A percentile compares a stretch with the other conserved stretches of the same genome.
Evolutionary conservation across 2,888 invertebrate genomes (phyloP).

Genomic region (Aleiodes leptofemur): DNA sequence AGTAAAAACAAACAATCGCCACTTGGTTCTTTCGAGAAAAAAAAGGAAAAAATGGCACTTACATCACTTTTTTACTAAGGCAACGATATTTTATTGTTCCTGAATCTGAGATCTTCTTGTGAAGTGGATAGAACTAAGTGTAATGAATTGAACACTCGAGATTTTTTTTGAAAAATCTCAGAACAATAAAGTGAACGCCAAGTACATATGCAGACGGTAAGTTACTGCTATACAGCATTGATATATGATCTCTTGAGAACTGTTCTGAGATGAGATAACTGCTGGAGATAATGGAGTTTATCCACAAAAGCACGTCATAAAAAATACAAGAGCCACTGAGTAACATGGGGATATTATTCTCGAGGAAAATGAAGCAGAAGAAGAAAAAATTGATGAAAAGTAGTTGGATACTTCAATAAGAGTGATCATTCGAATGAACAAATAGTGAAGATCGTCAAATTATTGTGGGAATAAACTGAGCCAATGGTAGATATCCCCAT

Average conservation of each 20-base stretch:
- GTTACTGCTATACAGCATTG: neutral
- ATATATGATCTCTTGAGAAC: neutral
- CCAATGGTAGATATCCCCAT: no score
- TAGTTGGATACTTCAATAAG: slow-evolving; percentile 10
- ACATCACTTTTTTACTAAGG: no score
- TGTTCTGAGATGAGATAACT: neutral
- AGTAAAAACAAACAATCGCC: no score
- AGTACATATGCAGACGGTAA: neutral
- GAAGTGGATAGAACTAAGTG: no score
- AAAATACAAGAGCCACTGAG: slow-evolving; percentile 4
- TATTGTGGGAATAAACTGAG: no score
- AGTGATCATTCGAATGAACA: slow-evolving; percentile 16
- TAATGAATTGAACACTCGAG: neutral
- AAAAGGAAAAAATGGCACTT: no score
- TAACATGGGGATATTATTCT: neutral
- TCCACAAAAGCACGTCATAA: slow-evolving; percentile 21
- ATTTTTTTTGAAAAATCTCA: neutral
- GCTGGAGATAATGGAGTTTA: neutral
- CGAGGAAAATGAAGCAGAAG: slow-evolving; percentile 4
- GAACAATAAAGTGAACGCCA: no score
- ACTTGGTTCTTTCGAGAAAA: no score
- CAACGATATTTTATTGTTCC: no score
- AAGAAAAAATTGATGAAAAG: slow-evolving; percentile 6
- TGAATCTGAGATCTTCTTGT: no score
- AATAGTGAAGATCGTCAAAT: no score